Base-by-base conservation (phyloP, 2,888 invertebrate species). In the Calliopum simillimum region DNA sequence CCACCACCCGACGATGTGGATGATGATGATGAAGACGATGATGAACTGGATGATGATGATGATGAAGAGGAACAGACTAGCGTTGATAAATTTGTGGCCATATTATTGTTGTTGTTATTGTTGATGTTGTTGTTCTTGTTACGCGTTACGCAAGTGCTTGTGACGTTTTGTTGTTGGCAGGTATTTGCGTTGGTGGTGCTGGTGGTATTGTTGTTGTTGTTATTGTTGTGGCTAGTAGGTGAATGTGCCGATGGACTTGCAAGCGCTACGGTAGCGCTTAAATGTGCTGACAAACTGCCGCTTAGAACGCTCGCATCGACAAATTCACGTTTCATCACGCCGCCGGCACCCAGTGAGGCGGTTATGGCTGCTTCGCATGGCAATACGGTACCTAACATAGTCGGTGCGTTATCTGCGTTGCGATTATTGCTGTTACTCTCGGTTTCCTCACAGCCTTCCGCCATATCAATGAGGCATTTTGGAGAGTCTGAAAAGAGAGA, bases 401-500 rank as follows among this genome's bases (percentile, higher is more conserved):
- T 79, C 78, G 76, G 80, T 75, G 80, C 79, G 77, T 76, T 77
- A 69, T 76, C 76, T 59, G 74, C 76, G 74, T 75, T 77, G 73
- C 71, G 75, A 70, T 75, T 78, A 51, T 63, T 74, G 73, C 66
- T 74, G 63, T 74, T 76, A 62, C 75, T 79, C 64, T 80, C 80
- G 83, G 90, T 90, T 78, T 86, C 86, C 83, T 89, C 88, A 81
- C 88, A 90, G 88, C 93, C 93, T 89, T 91, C 91, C 87, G 91
- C 91, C 91, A 91, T 91, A 88, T 91, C 91, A 90, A 88, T 89
- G 89, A 88, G 88, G 88, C 90, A 90, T 90, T 89, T 88, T 88
- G 89, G 88, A 82, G 89, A 88, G 87, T 90, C 82, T 89, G 89
- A 43, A 11, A 6, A 73, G 69, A 21, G 23, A 23, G 61, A 70